A percentile compares a stretch with the other conserved stretches of the same genome.
Conservation (phyloP, 2,888 invertebrate species). For the Bhutanitis thaidina region DNA sequence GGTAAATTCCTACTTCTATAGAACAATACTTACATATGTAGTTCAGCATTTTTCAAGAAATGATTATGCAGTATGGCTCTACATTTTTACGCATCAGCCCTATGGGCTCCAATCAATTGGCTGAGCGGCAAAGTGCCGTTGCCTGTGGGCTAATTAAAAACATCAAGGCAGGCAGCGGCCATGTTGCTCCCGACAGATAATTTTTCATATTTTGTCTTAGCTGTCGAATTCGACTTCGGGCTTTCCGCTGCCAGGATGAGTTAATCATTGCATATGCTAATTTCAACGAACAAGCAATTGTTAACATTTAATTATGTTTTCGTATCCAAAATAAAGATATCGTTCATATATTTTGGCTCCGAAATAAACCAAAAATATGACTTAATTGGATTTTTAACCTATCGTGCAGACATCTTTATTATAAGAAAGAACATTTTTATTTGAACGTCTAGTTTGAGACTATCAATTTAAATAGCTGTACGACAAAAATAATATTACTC, state of each 20-base stretch:
- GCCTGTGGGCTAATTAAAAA: constrained; percentile 77
- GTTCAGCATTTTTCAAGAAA: constrained; percentile 1
- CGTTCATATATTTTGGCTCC: no score
- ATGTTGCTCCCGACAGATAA: constrained; percentile 55
- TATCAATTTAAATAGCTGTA: no score
- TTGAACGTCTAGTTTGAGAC: no score
- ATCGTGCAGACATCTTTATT: no score
- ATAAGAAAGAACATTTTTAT: no score
- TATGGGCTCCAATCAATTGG: constrained; percentile 56
- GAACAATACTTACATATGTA: no score
- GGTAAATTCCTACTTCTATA: no score
- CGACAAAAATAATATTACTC: no score
- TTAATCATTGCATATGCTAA: constrained; percentile 20
- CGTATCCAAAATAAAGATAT: no score
- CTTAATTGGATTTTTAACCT: no score
- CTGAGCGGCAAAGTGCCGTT: constrained; percentile 58
- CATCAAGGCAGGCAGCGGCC: constrained; percentile 52
- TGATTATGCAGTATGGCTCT: neutral
- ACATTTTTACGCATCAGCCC: constrained; percentile 40
- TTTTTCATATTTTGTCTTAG: constrained; percentile 76
- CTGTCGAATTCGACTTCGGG: constrained; percentile 49
- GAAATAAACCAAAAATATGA: no score
- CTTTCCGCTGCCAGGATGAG: constrained; percentile 14
- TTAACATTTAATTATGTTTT: constrained; percentile 1
- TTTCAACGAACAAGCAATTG: constrained; percentile 7